A percentile compares a stretch with the other conserved stretches of the same genome.
These are phyloP conservation scores for Sinopyrophorus schimmeli DNA, from an alignment of 2,888 invertebrate genomes.

Conservation along the genomic window DNA sequence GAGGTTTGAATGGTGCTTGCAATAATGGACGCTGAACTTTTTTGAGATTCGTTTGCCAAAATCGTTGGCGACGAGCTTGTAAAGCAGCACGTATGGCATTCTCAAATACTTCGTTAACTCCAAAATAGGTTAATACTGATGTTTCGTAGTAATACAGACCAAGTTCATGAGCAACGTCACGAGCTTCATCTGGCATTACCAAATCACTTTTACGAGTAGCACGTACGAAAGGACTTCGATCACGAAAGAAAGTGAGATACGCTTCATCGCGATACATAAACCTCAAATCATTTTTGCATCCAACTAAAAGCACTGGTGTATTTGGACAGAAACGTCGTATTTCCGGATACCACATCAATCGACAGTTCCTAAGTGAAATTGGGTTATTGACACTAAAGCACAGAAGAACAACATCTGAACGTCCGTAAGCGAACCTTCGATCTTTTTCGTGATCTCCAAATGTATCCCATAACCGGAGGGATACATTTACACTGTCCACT, in stretches of 20 bases:
- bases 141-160: constrained; percentile 94
- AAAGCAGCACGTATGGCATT: constrained; percentile 91
- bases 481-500: constrained; percentile 92
- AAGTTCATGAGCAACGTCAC: constrained; percentile 85
- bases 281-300: constrained; percentile 93
- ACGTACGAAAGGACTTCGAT: constrained; percentile 87
- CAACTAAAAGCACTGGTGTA: constrained; percentile 89
- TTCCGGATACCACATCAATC: constrained; percentile 95
- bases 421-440: constrained; percentile 92
- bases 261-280: constrained; percentile 94
- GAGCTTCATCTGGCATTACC: constrained; percentile 90
- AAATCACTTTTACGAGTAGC: constrained; percentile 89
- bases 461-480: constrained; percentile 93
- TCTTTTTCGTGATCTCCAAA: constrained; percentile 98
- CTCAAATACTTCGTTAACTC: constrained; percentile 90
- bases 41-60: constrained; percentile 96
- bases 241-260: constrained; percentile 86
- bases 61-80: constrained; percentile 86
- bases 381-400: constrained; percentile 95
- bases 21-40: constrained; percentile 55
- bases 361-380: constrained; percentile 87
- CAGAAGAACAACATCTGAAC: constrained; percentile 91
- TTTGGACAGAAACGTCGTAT: constrained; percentile 91
- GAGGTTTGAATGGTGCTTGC: constrained; percentile 90
- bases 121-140: constrained; percentile 91